A percentile compares a stretch with the other conserved stretches of the same genome.
Evolutionary conservation across 2,113 vertebrate genomes (phyloP).

Genomic region (Petrocephalus zakoni): DNA sequence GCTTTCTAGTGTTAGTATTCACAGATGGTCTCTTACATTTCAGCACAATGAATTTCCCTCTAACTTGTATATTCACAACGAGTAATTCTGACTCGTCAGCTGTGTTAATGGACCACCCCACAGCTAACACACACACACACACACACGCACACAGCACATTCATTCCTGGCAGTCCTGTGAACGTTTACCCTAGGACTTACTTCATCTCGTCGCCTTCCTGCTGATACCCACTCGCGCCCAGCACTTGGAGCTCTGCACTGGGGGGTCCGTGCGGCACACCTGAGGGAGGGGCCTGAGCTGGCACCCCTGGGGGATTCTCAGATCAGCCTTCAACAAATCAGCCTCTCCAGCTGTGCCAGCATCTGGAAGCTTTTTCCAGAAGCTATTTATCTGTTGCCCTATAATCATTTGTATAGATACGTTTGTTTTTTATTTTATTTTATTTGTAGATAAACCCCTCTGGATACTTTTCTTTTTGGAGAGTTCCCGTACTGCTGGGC

Average conservation of each 20-base stretch:
- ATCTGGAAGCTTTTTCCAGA: neutral
- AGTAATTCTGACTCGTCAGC: neutral
- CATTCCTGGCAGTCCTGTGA: neutral
- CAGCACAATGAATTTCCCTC: neutral
- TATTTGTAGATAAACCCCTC: neutral
- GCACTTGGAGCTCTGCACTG: neutral
- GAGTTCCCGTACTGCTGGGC: neutral
- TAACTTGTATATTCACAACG: neutral
- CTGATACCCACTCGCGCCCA: neutral
- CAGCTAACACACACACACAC: too few species aligned
- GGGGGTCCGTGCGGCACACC: neutral
- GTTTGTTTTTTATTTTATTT: neutral
- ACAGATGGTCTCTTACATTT: neutral
- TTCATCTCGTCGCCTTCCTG: neutral
- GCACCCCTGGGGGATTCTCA: neutral
- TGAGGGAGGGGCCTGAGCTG: neutral
- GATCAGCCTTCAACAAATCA: neutral
- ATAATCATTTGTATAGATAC: neutral
- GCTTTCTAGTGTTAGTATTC: neutral
- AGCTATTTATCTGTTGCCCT: neutral
- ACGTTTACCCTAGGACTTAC: neutral
- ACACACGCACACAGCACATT: neutral
- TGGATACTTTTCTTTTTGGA: neutral
- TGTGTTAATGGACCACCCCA: neutral
- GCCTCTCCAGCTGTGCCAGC: neutral